Evolutionary conservation across 2,797 vertebrate genomes (phyloP).

Genomic region (Crypturellus tataupa): DNA sequence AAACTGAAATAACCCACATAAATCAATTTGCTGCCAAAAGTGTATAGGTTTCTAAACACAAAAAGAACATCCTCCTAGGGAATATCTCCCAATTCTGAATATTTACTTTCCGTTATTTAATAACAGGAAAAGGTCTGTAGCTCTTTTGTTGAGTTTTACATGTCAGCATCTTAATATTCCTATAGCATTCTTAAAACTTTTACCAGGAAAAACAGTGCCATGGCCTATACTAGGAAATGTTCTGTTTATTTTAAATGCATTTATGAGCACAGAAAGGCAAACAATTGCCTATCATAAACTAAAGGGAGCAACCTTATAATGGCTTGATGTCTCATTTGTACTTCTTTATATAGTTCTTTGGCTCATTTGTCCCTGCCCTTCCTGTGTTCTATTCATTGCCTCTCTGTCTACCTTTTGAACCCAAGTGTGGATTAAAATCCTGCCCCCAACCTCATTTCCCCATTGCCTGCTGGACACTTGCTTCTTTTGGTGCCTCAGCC

Average conservation of each 20-base stretch:
- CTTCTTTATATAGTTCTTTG: constrained; percentile 27
- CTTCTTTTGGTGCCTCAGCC: not conserved
- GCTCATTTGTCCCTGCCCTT: constrained; percentile 30
- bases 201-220: constrained; percentile 80
- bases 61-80: constrained; percentile 82
- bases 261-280: constrained; percentile 74
- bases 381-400: not conserved
- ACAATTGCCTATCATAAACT: constrained; percentile 46
- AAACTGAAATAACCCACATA: constrained; percentile 75
- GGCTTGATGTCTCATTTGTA: constrained; percentile 10
- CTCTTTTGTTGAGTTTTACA: constrained; percentile 82
- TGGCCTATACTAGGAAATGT: constrained; percentile 77
- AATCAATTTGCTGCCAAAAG: constrained; percentile 75
- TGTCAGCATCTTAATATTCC: constrained; percentile 83
- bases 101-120: constrained; percentile 84
- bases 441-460: not conserved
- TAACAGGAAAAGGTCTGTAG: constrained; percentile 84
- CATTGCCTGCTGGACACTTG: not conserved
- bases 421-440: not conserved
- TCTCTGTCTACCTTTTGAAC: not conserved
- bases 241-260: constrained; percentile 78
- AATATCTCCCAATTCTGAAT: constrained; percentile 78
- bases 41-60: constrained; percentile 65
- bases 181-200: constrained; percentile 78
- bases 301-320: constrained; percentile 27